Conservation (phyloP, 2,888 invertebrate species). For the Linnaemya vulpina region DNA sequence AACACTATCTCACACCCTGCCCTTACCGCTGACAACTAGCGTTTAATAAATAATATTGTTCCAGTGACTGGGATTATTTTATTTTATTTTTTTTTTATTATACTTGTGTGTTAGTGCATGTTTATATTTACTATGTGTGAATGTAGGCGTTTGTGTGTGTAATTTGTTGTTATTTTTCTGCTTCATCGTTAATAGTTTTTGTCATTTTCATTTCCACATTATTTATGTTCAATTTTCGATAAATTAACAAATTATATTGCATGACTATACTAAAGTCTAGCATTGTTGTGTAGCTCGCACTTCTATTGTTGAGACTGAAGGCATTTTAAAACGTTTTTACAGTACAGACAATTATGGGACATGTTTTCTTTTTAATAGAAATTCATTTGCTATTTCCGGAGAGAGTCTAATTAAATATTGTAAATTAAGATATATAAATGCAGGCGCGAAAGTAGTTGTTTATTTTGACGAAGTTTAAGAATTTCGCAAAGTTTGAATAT, state of each 20-base stretch:
- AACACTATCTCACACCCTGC: background rate
- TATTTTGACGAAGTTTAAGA: no score
- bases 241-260: conserved; percentile 64
- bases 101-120: background rate
- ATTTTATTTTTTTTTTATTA: background rate
- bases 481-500: no score
- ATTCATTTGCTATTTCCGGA: no score
- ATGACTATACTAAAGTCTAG: conserved; percentile 4
- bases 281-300: background rate
- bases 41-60: conserved; percentile 39
- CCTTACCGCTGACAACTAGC: background rate
- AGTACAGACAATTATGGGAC: no score
- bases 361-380: no score
- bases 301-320: no score
- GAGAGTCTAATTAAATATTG: no score
- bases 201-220: conserved; percentile 60
- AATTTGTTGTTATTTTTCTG: conserved; percentile 41
- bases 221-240: conserved; percentile 66
- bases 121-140: background rate
- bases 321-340: no score
- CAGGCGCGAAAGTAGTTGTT: no score
- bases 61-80: background rate
- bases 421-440: no score
- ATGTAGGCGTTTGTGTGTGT: background rate
- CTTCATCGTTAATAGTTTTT: conserved; percentile 45